These are phyloP conservation scores for Tipula helvola DNA, from an alignment of 2,888 invertebrate species.

Conservation along the genomic window DNA sequence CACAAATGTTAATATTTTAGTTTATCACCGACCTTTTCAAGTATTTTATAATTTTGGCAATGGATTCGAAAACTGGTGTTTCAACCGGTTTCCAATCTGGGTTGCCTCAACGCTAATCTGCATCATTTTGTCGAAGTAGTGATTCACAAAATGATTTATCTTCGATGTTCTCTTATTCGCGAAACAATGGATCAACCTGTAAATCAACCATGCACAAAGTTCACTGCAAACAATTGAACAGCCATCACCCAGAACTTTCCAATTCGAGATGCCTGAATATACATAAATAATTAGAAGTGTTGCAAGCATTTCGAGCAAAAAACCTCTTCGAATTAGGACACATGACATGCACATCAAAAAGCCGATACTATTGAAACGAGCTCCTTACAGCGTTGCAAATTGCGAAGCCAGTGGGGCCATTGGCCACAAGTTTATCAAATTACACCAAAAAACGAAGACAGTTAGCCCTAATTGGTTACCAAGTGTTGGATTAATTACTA, in stretches of 20 bases:
- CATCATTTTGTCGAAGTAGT: not conserved
- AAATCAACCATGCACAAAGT: not conserved
- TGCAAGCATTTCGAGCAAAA: not conserved
- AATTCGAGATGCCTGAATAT: not conserved
- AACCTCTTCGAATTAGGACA: not conserved
- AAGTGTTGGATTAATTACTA: not conserved
- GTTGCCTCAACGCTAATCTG: too few species aligned
- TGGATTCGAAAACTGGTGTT: too few species aligned
- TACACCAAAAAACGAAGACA: not conserved
- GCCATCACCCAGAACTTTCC: not conserved
- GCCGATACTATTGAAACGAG: not conserved
- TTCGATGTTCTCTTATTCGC: not conserved
- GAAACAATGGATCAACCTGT: not conserved
- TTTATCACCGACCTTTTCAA: not conserved
- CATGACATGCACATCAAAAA: not conserved
- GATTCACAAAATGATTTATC: not conserved
- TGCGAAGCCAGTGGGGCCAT: constrained; percentile 4
- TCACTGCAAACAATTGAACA: not conserved
- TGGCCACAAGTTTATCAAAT: constrained; percentile 8
- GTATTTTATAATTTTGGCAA: not conserved
- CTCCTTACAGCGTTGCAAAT: not conserved
- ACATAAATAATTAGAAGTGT: not conserved
- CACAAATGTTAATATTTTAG: too few species aligned
- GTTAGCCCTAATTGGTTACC: not conserved
- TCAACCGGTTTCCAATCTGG: too few species aligned